Evolutionary conservation across 2,888 invertebrate species (phyloP).

Genomic region (Brachyopa scutellaris): DNA sequence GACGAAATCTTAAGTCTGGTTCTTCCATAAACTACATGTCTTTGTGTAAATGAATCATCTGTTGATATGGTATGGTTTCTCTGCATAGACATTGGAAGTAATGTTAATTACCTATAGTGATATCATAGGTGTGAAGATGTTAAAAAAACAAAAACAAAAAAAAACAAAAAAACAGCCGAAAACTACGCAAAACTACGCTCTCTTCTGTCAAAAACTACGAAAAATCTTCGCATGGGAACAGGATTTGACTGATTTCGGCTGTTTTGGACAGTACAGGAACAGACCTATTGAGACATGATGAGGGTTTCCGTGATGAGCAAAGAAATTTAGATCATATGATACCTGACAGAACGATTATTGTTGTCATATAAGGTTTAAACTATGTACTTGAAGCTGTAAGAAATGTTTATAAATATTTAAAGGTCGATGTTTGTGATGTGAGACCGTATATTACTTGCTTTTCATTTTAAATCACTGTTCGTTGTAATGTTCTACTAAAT

Average conservation of each 20-base stretch:
- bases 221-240: too few species aligned
- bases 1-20: neutral
- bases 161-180: too few species aligned
- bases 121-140: conserved; percentile 31
- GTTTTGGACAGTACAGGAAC: too few species aligned
- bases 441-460: neutral
- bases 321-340: conserved; percentile 7
- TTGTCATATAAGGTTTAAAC: neutral
- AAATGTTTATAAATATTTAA: conserved; percentile 32
- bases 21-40: neutral
- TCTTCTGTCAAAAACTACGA: too few species aligned
- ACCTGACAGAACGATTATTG: neutral
- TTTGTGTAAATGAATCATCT: conserved; percentile 27
- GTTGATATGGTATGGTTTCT: conserved; percentile 14
- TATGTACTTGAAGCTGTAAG: neutral
- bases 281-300: too few species aligned
- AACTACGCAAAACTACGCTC: too few species aligned
- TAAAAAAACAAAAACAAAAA: too few species aligned
- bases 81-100: neutral
- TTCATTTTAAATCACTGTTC: neutral
- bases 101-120: conserved; percentile 7
- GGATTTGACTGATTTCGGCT: too few species aligned
- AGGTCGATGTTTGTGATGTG: neutral
- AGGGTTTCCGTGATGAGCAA: conserved; percentile 4
- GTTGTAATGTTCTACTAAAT: too few species aligned